phyloP scores from a whole-genome alignment of 2,797 vertebrate genomes.

The Sebastes miniatus region DNA sequence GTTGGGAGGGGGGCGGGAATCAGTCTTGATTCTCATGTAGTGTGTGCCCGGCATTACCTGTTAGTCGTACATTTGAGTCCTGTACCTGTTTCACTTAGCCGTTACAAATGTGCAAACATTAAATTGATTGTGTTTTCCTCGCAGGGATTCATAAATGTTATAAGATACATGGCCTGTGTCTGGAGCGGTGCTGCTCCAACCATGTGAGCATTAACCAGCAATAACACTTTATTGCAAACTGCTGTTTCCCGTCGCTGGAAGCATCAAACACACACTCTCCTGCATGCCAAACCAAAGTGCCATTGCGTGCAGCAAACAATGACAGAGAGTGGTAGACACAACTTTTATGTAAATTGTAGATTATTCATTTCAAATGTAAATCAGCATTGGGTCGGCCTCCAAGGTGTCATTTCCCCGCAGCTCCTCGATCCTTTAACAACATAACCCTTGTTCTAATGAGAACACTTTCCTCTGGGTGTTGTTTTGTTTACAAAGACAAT shows the following conservation, averaged over 20 bases:
- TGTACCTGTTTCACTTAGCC: background rate
- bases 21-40: no score
- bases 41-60: background rate
- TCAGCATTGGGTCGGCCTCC: background rate
- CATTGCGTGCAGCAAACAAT: background rate
- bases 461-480: constrained; percentile 11
- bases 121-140: background rate
- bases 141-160: background rate
- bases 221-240: constrained; percentile 18
- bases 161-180: background rate
- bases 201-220: constrained; percentile 1
- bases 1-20: no score
- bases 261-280: background rate
- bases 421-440: constrained; percentile 25
- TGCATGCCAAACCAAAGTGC: background rate
- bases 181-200: background rate
- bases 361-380: constrained; percentile 54
- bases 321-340: background rate
- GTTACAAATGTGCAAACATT: background rate
- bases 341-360: constrained; percentile 36
- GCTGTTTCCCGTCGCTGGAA: background rate
- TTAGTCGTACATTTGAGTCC: background rate
- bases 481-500: constrained; percentile 36
- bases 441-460: constrained; percentile 38
- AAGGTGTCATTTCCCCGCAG: constrained; percentile 16